A percentile compares a stretch with the other conserved stretches of the same genome.
Evolutionary conservation across 2,797 vertebrate genomes (phyloP).

Genomic region (Alcedo atthis): DNA sequence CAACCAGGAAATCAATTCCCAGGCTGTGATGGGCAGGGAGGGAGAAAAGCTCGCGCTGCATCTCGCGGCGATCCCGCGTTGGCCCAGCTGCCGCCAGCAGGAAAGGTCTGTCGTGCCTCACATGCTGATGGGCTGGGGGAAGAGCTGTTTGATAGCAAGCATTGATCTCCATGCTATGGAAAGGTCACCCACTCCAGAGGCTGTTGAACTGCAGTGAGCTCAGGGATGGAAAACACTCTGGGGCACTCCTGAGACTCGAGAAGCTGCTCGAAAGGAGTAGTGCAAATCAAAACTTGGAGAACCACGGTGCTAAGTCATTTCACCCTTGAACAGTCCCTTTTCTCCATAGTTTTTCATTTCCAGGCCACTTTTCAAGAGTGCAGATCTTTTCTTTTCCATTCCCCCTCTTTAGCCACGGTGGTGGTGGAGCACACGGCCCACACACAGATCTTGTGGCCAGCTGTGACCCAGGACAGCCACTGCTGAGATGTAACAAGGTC

Average conservation of each 20-base stretch:
- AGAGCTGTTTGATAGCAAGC: background rate
- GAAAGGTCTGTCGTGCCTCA: background rate
- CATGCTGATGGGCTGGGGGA: slow-evolving; percentile 20
- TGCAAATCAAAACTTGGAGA: background rate
- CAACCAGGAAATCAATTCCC: slow-evolving; percentile 2
- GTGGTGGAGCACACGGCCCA: background rate
- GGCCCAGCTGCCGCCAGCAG: background rate
- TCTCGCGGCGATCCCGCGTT: background rate
- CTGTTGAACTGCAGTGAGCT: background rate
- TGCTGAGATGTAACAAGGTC: background rate
- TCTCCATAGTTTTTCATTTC: background rate
- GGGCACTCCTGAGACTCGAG: background rate
- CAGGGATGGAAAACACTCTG: background rate
- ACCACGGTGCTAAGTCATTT: background rate
- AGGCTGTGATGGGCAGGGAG: background rate
- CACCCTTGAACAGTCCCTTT: background rate
- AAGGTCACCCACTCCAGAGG: slow-evolving; percentile 33
- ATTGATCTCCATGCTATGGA: slow-evolving; percentile 11
- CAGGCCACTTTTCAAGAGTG: background rate
- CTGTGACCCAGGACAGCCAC: background rate
- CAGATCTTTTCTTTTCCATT: background rate
- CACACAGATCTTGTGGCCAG: background rate
- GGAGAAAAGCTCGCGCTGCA: background rate
- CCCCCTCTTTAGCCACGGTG: background rate
- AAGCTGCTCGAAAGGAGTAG: background rate